Percentiles rank a stretch among this genome's conserved stretches.
Evolutionary conservation across 2,113 vertebrate species (phyloP).

Genomic region (Corythornis cristatus): DNA sequence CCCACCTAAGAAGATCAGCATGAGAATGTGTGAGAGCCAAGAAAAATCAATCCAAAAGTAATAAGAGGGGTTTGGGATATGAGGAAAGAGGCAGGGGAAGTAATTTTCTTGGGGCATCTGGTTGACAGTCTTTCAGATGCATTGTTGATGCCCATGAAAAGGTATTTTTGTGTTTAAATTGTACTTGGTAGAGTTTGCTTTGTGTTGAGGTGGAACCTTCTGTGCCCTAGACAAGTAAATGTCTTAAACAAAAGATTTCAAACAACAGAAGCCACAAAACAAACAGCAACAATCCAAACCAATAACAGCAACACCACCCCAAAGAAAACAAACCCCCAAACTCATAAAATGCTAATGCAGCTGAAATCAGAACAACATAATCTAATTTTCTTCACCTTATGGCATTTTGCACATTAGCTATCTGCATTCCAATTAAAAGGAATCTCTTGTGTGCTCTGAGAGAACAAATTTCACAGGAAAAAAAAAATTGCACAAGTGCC

Average conservation of each 20-base stretch:
- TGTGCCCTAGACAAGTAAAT: not conserved
- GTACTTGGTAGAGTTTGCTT: not conserved
- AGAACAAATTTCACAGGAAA: not conserved
- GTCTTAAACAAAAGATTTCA: not conserved
- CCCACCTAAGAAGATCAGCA: slow-evolving; percentile 55
- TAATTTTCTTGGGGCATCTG: slow-evolving; percentile 22
- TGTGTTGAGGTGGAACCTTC: not conserved
- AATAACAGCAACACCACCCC: too few species aligned
- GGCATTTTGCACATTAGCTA: not conserved
- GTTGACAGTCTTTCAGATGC: slow-evolving; percentile 21
- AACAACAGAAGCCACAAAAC: not conserved
- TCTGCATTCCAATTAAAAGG: not conserved
- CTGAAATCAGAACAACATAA: not conserved
- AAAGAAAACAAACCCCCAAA: not conserved
- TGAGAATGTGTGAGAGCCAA: not conserved
- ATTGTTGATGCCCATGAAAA: not conserved
- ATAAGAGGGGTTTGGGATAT: slow-evolving; percentile 28
- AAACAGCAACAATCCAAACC: not conserved
- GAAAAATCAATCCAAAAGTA: slow-evolving; percentile 52
- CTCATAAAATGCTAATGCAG: not conserved
- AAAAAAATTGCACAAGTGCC: not conserved
- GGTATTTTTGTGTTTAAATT: not conserved
- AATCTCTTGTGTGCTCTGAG: not conserved
- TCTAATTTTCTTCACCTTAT: not conserved
- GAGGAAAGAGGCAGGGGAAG: slow-evolving; percentile 11